Evolutionary conservation across 2,888 invertebrate genomes (phyloP).

Genomic region (Drosophila neonasuta): DNA sequence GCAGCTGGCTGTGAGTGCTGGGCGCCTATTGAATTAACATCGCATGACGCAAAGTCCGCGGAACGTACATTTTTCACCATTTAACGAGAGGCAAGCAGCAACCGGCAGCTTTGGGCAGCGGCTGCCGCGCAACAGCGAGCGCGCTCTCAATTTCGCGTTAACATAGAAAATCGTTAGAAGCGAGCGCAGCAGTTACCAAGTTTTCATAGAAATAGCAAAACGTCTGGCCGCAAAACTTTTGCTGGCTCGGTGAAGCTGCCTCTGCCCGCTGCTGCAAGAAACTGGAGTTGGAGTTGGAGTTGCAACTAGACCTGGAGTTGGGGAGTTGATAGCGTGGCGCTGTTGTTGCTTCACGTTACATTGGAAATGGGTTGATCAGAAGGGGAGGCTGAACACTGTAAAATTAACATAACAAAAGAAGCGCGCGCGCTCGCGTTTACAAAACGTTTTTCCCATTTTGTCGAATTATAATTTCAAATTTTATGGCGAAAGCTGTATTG

Average conservation of each 20-base stretch:
- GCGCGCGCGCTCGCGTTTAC: conserved; percentile 2
- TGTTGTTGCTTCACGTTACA: conserved; percentile 41
- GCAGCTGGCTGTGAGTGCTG: conserved; percentile 42
- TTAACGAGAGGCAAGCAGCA: conserved; percentile 20
- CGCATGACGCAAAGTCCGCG: conserved; percentile 83
- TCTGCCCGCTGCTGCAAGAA: background rate
- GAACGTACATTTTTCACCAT: conserved; percentile 69
- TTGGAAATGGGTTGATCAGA: conserved; percentile 12
- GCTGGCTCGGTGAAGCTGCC: background rate
- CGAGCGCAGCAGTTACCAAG: conserved; percentile 70
- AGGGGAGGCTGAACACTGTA: conserved; percentile 43
- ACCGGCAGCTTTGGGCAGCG: conserved; percentile 1
- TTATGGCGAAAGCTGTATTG: conserved; percentile 55
- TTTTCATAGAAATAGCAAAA: conserved; percentile 77
- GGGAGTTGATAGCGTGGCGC: background rate
- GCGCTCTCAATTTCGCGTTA: conserved; percentile 39
- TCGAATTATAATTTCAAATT: conserved; percentile 60
- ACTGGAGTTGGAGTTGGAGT: conserved; percentile 1
- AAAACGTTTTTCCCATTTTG: conserved; percentile 46
- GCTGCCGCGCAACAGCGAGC: conserved; percentile 1
- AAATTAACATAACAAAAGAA: conserved; percentile 69
- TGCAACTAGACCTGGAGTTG: conserved; percentile 1
- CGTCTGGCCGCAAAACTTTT: conserved; percentile 41
- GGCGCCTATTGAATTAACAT: conserved; percentile 81
- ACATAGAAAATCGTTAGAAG: conserved; percentile 77